Evolutionary conservation across 2,113 vertebrate species (phyloP), one percentile per base, ranked within the genome.

Genomic region (Brachirus orientalis): DNA sequence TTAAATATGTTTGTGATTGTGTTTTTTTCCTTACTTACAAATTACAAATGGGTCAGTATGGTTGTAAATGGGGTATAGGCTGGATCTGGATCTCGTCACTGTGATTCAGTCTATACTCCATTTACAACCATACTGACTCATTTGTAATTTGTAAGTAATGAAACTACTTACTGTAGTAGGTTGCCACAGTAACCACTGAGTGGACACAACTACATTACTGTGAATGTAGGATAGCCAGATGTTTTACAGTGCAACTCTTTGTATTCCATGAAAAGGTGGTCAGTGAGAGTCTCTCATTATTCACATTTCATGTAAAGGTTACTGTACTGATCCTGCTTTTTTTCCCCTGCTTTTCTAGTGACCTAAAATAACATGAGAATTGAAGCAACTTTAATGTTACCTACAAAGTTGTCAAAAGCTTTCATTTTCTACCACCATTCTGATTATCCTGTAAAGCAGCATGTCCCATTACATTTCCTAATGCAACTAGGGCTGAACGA

Each of bases 141-240:
- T 74, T 68, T 58, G 45, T 61, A 64, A 66, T 74, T 68, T 58
- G 45, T 61, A 64, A 75, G 52, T 41, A 10, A 66, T 66, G 18
- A 74, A 69, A 36, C 19, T 59, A 33, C 13, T 74, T 55, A 56
- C 18, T 63, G 38, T 1, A 3, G 53, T 40, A 50, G 51, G 85
- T 88, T 86, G 69, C 84, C 63, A 86, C 69, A 69, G 80, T 75
- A 77, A 86, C 86, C 1, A 13, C 3, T 0, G 17, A 85, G 63
- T 38, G 54, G 56, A 80, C 11, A 4, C n/a, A n/a, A n/a, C n/a
- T n/a, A 11, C 58, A 46, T 56, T 20, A 33, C 37, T 8, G 11
- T 82, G 43, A 76, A 77, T 70, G 62, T 62, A 20, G 41, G 33
- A 2, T 33, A 5, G 19, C 18, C 28, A 40, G 79, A 79, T 69